Evolutionary conservation across 1,140 invertebrate species (phyloP).

Genomic region (Hormaphis cornu): DNA sequence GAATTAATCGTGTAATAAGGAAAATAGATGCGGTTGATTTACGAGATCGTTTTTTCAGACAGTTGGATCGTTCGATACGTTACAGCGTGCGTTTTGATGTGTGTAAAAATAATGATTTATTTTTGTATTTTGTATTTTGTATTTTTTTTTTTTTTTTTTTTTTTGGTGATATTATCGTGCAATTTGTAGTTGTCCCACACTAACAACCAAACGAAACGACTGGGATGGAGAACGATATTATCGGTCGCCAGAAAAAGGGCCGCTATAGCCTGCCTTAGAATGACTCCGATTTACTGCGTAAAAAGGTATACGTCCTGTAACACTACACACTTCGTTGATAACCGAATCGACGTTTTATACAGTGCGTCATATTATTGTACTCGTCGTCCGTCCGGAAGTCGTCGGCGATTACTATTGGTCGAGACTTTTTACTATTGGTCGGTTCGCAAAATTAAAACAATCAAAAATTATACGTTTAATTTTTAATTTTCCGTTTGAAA

Average conservation of each 20-base stretch:
- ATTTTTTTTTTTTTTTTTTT: slow-evolving; percentile 38
- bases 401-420: no score
- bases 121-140: neutral
- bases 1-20: no score
- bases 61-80: no score
- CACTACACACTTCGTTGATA: neutral
- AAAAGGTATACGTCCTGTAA: slow-evolving; percentile 58
- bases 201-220: slow-evolving; percentile 38
- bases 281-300: slow-evolving; percentile 81
- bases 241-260: slow-evolving; percentile 89
- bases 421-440: no score
- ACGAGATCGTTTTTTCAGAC: no score
- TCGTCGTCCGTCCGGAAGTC: no score
- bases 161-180: slow-evolving; percentile 34
- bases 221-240: slow-evolving; percentile 81
- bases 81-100: no score
- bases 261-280: slow-evolving; percentile 89
- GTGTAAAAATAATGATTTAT: no score
- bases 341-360: neutral
- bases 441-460: neutral
- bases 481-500: no score
- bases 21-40: no score
- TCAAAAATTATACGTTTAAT: no score
- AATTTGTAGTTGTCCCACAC: slow-evolving; percentile 34
- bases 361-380: neutral